Evolutionary conservation across 2,888 invertebrate genomes (phyloP), one percentile per base, ranked within the genome.

Genomic region (Dione juno): DNA sequence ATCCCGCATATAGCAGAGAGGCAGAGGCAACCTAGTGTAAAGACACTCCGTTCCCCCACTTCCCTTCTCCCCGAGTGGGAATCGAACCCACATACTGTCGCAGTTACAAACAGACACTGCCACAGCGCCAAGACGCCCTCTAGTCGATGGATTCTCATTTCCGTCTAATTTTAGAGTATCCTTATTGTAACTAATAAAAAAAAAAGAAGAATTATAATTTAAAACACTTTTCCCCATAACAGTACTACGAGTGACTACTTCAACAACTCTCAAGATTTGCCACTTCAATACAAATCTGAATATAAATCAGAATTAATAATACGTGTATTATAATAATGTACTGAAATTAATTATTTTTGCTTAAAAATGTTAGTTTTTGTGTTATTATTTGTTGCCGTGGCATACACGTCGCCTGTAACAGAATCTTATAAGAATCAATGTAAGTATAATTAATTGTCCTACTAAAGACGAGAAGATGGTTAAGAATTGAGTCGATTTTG

Each of bases 371-470:
- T 71, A 40, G 21, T 53, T 11, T 48, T 66, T 16, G 45, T 50
- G 19, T 63, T 72, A 40, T 65, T 71, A 52, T 71, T 75, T 68
- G 67, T 69, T 21, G n/a, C 71, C 28, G 61, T 66, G 13, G 69
- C 58, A 3, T 61, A 28, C 2, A 70, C 77, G 3, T 77, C 74
- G 6, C 76, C 77, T 3, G 74, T 69, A 0, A 76, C 77, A 6
- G 78, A 80, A 28, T 72, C 63, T 16, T 79, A 73, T 67, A 79
- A 79, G 67, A 77, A 78, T 70, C 79, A 80, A 67, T 77, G 80
- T 80, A 73, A 78, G 71, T 70, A 19, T 5, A 50, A n/a, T n/a
- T 6, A 37, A n/a, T 28, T 28, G 5, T 28, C 28, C 3, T 28
- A 28, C 3, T 28, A n/a, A n/a, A n/a, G n/a, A n/a, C n/a, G n/a